Evolutionary conservation across 2,888 invertebrate species (phyloP).

Genomic region (Polymixis flavicincta): DNA sequence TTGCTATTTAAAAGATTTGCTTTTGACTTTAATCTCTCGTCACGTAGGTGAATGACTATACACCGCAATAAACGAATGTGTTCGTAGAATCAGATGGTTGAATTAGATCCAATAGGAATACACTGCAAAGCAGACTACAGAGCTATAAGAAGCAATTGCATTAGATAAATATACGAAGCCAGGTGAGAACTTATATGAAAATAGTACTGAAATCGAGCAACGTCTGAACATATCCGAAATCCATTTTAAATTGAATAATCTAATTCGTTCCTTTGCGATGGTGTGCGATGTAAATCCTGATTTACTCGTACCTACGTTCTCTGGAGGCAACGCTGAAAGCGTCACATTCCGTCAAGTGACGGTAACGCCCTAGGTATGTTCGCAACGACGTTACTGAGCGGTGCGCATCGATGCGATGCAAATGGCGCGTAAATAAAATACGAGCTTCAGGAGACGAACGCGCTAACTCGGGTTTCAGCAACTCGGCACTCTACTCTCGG

Average conservation of each 20-base stretch:
- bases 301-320: conserved; percentile 58
- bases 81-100: background rate
- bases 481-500: conserved; percentile 45
- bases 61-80: background rate
- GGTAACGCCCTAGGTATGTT: conserved; percentile 60
- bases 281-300: conserved; percentile 50
- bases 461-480: conserved; percentile 63
- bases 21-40: conserved; percentile 38
- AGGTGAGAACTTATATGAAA: conserved; percentile 23
- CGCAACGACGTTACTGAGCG: conserved; percentile 65
- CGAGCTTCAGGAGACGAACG: conserved; percentile 69
- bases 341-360: conserved; percentile 49
- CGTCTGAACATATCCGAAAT: conserved; percentile 29
- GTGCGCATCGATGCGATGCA: conserved; percentile 73
- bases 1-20: conserved; percentile 68
- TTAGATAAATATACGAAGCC: conserved; percentile 1
- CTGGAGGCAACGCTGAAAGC: conserved; percentile 39
- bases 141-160: conserved; percentile 4
- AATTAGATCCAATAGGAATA: background rate
- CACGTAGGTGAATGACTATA: conserved; percentile 20
- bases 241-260: conserved; percentile 54
- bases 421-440: conserved; percentile 87
- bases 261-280: conserved; percentile 50
- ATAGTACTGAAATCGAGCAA: conserved; percentile 5
- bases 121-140: background rate